Percentiles rank a stretch among this genome's conserved stretches.
phyloP scores from a whole-genome alignment of 2,797 vertebrate species.

The Danio albolineatus region DNA sequence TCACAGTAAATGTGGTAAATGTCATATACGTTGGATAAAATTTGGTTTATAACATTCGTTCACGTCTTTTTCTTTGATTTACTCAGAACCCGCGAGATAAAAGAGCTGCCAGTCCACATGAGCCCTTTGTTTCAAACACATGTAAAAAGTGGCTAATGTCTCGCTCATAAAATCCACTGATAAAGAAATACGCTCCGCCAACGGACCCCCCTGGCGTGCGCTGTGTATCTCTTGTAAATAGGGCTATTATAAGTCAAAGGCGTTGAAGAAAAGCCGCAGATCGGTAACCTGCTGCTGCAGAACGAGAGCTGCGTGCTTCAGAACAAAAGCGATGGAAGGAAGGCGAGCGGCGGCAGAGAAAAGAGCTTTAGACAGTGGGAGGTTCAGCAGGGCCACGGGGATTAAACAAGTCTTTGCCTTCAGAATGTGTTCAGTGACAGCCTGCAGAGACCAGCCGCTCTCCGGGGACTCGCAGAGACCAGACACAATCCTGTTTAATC shows the following conservation, averaged over 20 bases:
- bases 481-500: conserved; percentile 70
- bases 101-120: background rate
- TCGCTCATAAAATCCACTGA: conserved; percentile 47
- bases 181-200: conserved; percentile 48
- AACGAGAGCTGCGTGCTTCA: conserved; percentile 57
- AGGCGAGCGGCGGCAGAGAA: conserved; percentile 49
- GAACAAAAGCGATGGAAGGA: conserved; percentile 55
- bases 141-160: conserved; percentile 20
- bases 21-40: background rate
- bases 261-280: conserved; percentile 58
- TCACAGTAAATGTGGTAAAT: background rate
- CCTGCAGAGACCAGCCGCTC: conserved; percentile 64
- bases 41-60: background rate
- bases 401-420: conserved; percentile 70
- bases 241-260: conserved; percentile 60
- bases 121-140: conserved; percentile 41
- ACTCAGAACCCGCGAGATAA: background rate
- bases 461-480: conserved; percentile 63
- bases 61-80: background rate
- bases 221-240: conserved; percentile 48
- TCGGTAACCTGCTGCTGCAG: conserved; percentile 62
- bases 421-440: conserved; percentile 59
- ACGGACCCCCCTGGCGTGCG: conserved; percentile 38
- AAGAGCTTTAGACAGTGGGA: conserved; percentile 63
- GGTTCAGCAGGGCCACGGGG: conserved; percentile 58